A percentile compares a stretch with the other conserved stretches of the same genome.
Evolutionary conservation across 2,797 vertebrate genomes (phyloP).

Genomic region (Acanthiza pusilla): DNA sequence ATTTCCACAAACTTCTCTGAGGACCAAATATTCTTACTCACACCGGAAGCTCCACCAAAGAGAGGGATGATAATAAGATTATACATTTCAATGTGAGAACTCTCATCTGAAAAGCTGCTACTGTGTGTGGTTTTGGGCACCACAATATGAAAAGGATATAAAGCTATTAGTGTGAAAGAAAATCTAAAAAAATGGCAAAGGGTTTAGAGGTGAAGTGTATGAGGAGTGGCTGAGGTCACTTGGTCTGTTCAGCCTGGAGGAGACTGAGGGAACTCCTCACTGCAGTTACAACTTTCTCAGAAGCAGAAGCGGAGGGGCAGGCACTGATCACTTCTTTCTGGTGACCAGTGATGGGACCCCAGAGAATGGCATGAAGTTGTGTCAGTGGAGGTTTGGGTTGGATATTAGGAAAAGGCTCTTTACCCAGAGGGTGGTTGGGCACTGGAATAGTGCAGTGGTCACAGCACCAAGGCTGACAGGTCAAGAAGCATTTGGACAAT

Average conservation of each 20-base stretch:
- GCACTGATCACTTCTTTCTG: background rate
- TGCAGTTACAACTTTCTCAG: background rate
- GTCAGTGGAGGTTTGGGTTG: background rate
- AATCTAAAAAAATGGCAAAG: background rate
- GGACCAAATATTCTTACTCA: background rate
- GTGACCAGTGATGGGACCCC: background rate
- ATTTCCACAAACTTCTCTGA: background rate
- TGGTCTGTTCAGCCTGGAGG: background rate
- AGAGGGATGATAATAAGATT: background rate
- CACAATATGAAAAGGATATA: background rate
- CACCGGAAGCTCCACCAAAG: background rate
- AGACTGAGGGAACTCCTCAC: background rate
- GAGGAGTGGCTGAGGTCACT: background rate
- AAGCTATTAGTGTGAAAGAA: background rate
- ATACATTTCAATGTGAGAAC: background rate
- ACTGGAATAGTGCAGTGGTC: background rate
- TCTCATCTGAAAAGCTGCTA: background rate
- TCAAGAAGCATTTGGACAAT: background rate
- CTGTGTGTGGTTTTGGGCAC: background rate
- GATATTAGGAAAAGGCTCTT: background rate
- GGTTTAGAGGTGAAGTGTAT: background rate
- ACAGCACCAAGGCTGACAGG: background rate
- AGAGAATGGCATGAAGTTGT: no score
- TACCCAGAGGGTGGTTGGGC: fast-evolving
- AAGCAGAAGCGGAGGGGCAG: fast-evolving